Evolutionary conservation across 37 sponge, comb jelly and placozoan species (phyloP), one percentile per base, ranked within the genome.

Genomic region (Ianthella basta): DNA sequence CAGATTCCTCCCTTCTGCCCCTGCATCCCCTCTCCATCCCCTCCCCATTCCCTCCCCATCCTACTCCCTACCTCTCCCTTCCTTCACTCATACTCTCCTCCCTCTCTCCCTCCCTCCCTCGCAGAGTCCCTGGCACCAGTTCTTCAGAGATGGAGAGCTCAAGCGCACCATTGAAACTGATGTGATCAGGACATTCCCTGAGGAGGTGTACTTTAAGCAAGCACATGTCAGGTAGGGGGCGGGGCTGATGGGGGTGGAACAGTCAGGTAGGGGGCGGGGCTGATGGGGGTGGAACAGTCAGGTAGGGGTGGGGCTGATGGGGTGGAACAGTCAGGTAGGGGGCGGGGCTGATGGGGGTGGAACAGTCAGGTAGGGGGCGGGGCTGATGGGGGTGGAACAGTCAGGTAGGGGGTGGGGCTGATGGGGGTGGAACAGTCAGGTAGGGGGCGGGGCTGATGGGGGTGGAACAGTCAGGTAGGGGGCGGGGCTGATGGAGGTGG

Each of bases 71-170:
- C 38, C 0, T 81, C 23, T 30, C 27, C 66, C 59, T 56, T 29
- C 66, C 66, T 24, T 64, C 59, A 56, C 18, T 8, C 3, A 4
- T 8, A 8, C 21, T 8, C 25, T 29, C 4, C 23, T 50, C 34
- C 4, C 2, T 33, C 36, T 27, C 60, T 19, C 57, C 25, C 21
- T 12, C 53, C 24, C 73, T 33, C 53, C 24, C 37, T 16, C 56
- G 13, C 85, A 98, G 99, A 98, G 99, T 88, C 93, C 95, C 15
- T 98, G 99, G 99, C 83, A 94, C 53, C 91, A 91, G 87, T 98
- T 78, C 55, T 98, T 98, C 86, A 80, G 69, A 80, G 96, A 98
- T 60, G 87, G 86, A 20, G 94, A 94, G 34, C 59, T 98, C 54
- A 85, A 83, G 44, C 83, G 88, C 40, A 81, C 83, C 3, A 92